These are phyloP conservation scores for Pararge aegeria DNA, from an alignment of 1,140 invertebrate species.

Conservation along the genomic window DNA sequence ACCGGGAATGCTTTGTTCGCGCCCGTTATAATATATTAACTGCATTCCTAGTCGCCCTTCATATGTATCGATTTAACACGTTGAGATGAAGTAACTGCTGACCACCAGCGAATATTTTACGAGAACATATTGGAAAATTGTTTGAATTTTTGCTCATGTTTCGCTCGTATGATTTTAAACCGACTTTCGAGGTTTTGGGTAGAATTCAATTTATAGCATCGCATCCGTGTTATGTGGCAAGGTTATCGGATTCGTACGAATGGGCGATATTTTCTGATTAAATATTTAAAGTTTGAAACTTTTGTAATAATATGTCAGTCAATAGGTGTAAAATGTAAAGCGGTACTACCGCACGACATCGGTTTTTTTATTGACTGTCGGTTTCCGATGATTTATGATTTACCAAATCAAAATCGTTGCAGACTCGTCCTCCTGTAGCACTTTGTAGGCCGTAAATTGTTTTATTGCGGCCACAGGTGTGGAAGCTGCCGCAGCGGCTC, in stretches of 20 bases:
- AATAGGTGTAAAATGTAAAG: neutral
- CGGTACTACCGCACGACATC: neutral
- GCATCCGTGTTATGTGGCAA: neutral
- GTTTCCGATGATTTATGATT: constrained; percentile 41
- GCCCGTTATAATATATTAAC: constrained; percentile 43
- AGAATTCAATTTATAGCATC: neutral
- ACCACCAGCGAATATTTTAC: constrained; percentile 18
- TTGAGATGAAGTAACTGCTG: constrained; percentile 20
- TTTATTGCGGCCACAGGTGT: constrained; percentile 67
- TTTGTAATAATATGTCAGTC: no score
- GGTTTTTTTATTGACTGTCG: constrained; percentile 20
- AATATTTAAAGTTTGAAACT: neutral
- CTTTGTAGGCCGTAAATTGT: constrained; percentile 58
- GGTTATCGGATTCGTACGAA: neutral
- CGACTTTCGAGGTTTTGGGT: neutral
- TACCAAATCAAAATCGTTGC: constrained; percentile 44
- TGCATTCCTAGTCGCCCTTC: constrained; percentile 40
- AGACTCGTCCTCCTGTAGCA: constrained; percentile 37
- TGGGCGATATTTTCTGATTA: neutral
- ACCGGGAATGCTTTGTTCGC: constrained; percentile 43
- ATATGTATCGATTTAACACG: constrained; percentile 44
- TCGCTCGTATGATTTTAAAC: neutral
- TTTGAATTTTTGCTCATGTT: neutral
- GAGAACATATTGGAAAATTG: constrained; percentile 7
- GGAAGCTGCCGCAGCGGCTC: constrained; percentile 42